Base-by-base conservation (phyloP, 1,140 invertebrate genomes). In the Colletes latitarsis region DNA sequence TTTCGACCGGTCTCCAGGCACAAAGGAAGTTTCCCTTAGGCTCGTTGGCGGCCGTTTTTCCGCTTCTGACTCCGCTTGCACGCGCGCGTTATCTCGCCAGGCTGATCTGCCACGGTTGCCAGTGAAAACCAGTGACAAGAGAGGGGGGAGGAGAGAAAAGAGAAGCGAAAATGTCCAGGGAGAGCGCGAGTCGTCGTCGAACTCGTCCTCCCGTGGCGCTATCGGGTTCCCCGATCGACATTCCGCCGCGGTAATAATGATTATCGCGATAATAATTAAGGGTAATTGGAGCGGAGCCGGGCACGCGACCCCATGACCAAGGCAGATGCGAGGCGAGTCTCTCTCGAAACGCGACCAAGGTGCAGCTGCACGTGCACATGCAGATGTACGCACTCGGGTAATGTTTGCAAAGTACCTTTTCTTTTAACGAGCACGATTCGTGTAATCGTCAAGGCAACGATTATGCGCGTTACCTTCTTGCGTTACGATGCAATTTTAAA, bases 231-330 rank as follows among this genome's bases (percentile, higher is more conserved):
- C 53, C 57, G 81, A 91, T 90, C 90, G 76, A 70, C 82, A 88
- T 90, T 88, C 85, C 77, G 86, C 82, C 78, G 63, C 79, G 82
- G 74, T 89, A 88, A 86, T 84, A 86, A 74, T 57, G 83, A 89
- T 89, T 85, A 88, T 87, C 85, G 68, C 83, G 84, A 89, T 85
- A 75, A 86, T 91, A 91, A 92, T 91, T 91, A 88, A 87, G 80
- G 81, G 76, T 89, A 93, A 93, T 90, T 93, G 88, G 90, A 91
- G 88, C 90, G 80, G 62, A 74, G 82, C 80, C 69, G 77, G 88
- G 88, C 90, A 92, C 90, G 91, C 89, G 88, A 89, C 84, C 72
- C 72, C 74, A 58, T 70, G 64, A 66, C 70, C 77, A 76, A n/a
- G 82, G 78, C 88, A 87, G 87, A 89, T 84, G 85, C 81, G 77